A percentile compares a stretch with the other conserved stretches of the same genome.
Evolutionary conservation across 92 coral and sea anemone species (phyloP).

Genomic region (Siderastrea siderea): DNA sequence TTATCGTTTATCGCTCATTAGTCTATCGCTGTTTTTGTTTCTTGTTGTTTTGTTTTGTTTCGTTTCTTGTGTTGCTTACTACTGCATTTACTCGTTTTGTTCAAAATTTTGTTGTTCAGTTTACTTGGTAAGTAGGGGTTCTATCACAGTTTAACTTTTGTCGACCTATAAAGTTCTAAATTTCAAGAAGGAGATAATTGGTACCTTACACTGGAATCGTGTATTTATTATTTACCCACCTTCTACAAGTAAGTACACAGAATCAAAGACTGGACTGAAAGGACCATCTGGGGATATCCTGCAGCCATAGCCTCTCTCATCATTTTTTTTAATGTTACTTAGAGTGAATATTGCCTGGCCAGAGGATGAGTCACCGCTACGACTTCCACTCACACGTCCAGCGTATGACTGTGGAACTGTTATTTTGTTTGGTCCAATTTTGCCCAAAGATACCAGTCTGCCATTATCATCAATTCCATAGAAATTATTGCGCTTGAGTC

Average conservation of each 20-base stretch:
- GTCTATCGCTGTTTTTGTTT: too few relatives aligned
- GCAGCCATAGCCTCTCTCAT: background rate
- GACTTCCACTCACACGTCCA: conserved; percentile 7
- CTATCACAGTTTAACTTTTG: too few relatives aligned
- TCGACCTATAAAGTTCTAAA: too few relatives aligned
- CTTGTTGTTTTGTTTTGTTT: too few relatives aligned
- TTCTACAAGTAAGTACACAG: background rate
- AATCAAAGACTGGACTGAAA: background rate
- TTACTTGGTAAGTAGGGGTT: too few relatives aligned
- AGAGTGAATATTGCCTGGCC: background rate
- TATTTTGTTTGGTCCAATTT: background rate
- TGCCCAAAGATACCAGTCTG: background rate
- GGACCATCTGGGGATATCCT: background rate
- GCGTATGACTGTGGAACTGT: background rate
- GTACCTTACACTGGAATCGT: too few relatives aligned
- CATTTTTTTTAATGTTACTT: background rate
- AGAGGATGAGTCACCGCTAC: background rate
- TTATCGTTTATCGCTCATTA: too few relatives aligned
- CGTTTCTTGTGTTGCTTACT: too few relatives aligned
- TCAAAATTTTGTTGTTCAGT: too few relatives aligned
- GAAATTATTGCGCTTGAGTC: background rate
- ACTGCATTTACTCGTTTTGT: too few relatives aligned
- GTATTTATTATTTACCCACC: background rate
- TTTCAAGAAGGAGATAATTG: too few relatives aligned
- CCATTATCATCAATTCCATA: background rate